Conservation (phyloP, 2,888 invertebrate genomes). For the Cataglyphis cursor region DNA sequence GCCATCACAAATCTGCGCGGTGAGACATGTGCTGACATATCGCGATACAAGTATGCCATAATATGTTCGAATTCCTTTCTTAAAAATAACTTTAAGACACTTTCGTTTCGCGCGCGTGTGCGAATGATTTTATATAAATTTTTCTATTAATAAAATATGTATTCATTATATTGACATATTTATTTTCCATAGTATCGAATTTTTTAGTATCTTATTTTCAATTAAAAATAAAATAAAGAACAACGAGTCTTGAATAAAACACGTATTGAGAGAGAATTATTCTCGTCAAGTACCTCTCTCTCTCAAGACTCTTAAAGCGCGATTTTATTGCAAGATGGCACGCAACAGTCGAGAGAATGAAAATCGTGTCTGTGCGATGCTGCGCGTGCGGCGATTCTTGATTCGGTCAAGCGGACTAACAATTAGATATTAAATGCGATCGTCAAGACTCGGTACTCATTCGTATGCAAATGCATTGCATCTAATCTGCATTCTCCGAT, state of each 20-base stretch:
- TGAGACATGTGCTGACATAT: constrained; percentile 6
- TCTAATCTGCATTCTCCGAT: constrained; percentile 33
- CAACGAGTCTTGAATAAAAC: not conserved
- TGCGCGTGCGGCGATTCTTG: constrained; percentile 53
- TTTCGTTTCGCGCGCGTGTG: no score
- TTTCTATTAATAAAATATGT: not conserved
- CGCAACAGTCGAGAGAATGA: constrained; percentile 33
- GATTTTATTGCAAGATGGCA: constrained; percentile 38
- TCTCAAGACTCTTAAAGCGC: not conserved
- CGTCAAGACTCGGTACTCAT: constrained; percentile 38
- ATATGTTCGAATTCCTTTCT: not conserved
- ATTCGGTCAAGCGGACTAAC: constrained; percentile 61
- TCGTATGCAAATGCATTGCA: constrained; percentile 60
- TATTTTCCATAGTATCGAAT: not conserved
- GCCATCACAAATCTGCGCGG: constrained; percentile 74
- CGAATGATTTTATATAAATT: not conserved
- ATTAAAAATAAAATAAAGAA: not conserved
- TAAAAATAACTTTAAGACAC: not conserved
- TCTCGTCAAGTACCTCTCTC: not conserved
- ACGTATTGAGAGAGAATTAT: not conserved
- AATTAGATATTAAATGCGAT: constrained; percentile 61
- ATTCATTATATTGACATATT: not conserved
- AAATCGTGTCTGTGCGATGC: constrained; percentile 34
- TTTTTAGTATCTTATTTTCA: not conserved
- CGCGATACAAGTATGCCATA: not conserved